Evolutionary conservation across 2,797 vertebrate species (phyloP).

Genomic region (Urophycis tenuis): DNA sequence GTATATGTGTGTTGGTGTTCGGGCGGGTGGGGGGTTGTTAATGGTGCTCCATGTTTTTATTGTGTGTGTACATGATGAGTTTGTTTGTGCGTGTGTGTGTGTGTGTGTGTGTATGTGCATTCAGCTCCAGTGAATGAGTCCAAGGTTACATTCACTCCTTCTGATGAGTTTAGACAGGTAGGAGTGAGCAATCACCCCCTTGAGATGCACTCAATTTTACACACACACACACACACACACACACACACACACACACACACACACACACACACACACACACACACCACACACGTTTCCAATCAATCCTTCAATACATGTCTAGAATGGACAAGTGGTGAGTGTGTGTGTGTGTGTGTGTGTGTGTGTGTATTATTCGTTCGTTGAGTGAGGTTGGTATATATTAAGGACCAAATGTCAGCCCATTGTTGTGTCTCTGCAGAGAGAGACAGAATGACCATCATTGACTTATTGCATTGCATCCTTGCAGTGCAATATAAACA

Average conservation of each 20-base stretch:
- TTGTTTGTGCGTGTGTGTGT: slow-evolving; percentile 6
- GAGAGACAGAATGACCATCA: not conserved
- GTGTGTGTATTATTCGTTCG: not conserved
- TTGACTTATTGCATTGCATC: not conserved
- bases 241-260: slow-evolving; percentile 5
- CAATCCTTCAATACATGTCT: slow-evolving; percentile 48
- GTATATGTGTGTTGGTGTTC: not conserved
- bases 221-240: slow-evolving; percentile 5
- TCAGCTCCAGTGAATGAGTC: slow-evolving; percentile 36
- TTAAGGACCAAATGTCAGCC: slow-evolving; percentile 22
- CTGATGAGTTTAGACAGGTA: slow-evolving; percentile 62
- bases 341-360: slow-evolving; percentile 22
- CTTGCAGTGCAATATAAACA: not conserved
- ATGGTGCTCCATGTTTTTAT: not conserved
- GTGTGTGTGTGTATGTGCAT: slow-evolving; percentile 14
- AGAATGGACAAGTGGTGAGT: slow-evolving; percentile 44
- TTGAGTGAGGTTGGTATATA: not conserved
- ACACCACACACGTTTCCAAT: slow-evolving; percentile 30
- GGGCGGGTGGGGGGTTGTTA: no score
- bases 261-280: slow-evolving; percentile 11
- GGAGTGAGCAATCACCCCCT: slow-evolving; percentile 54
- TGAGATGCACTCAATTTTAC: slow-evolving; percentile 53
- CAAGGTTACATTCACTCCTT: slow-evolving; percentile 61
- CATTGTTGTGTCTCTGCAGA: not conserved
- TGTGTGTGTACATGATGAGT: not conserved